phyloP scores from a whole-genome alignment of 2,797 vertebrate species.

The Dermochelys coriacea region DNA sequence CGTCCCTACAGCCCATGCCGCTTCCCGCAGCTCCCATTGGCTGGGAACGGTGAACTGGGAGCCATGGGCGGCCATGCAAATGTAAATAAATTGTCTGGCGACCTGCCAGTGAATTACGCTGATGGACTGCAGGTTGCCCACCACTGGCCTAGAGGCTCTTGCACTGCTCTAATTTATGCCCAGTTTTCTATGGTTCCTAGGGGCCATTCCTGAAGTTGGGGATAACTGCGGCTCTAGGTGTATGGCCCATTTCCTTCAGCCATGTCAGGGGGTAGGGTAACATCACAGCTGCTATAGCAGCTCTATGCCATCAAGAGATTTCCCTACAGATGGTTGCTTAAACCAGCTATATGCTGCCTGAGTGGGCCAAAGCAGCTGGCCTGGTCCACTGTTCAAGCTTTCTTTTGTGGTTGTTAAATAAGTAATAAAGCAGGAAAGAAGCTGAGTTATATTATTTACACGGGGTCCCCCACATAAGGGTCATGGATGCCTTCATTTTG shows the following conservation, averaged over 20 bases:
- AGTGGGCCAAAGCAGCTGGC: not conserved
- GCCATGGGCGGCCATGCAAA: too few species aligned
- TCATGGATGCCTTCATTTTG: not conserved
- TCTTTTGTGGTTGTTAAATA: not conserved
- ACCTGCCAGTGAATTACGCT: too few species aligned
- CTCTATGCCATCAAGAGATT: not conserved
- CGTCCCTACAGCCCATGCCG: too few species aligned
- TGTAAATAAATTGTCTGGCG: too few species aligned
- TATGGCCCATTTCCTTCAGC: fast-evolving
- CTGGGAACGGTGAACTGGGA: too few species aligned
- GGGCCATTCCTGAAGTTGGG: not conserved
- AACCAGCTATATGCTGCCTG: constrained; percentile 8
- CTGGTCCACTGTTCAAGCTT: not conserved
- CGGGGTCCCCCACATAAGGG: not conserved
- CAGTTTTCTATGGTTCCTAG: not conserved
- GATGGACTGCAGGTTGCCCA: too few species aligned
- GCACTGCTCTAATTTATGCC: not conserved
- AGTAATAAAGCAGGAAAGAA: not conserved
- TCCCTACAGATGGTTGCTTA: not conserved
- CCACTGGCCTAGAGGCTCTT: not conserved
- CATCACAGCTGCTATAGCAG: not conserved
- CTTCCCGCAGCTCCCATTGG: too few species aligned
- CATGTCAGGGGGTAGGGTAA: not conserved
- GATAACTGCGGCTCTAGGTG: not conserved
- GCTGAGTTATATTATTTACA: fast-evolving